These are phyloP conservation scores for Vulpes lagopus DNA, from an alignment of 2,113 vertebrate genomes.

Conservation along the genomic window DNA sequence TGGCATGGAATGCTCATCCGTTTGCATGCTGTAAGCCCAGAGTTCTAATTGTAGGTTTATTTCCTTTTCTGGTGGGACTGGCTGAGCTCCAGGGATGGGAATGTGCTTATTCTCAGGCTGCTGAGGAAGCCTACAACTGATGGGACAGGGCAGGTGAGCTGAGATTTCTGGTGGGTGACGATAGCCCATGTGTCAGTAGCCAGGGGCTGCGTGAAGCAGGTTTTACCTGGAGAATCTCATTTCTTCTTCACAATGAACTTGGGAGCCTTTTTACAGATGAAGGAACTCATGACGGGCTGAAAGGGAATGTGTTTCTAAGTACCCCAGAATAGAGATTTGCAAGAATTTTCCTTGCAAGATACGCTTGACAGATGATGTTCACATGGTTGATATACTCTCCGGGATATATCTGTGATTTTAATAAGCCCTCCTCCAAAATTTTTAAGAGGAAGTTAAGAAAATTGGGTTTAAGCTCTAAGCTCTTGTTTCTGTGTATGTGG, in stretches of 20 bases:
- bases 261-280: background rate
- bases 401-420: background rate
- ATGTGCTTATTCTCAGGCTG: background rate
- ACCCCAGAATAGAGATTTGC: background rate
- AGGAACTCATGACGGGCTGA: background rate
- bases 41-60: background rate
- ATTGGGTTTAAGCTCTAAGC: slow-evolving; percentile 14
- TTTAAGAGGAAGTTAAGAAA: slow-evolving; percentile 40
- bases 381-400: background rate
- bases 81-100: background rate
- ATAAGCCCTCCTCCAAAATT: background rate
- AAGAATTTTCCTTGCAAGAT: background rate
- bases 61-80: background rate
- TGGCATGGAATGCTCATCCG: fast-evolving
- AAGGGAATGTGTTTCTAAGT: background rate
- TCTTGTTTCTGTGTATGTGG: slow-evolving; percentile 25
- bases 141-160: background rate
- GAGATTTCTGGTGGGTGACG: background rate
- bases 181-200: fast-evolving
- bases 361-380: background rate
- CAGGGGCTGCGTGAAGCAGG: fast-evolving
- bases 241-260: background rate
- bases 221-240: background rate
- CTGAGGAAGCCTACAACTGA: background rate
- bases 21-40: background rate